Evolutionary conservation across 2,113 vertebrate genomes (phyloP), one percentile per base, ranked within the genome.

Genomic region (Indicator indicator): DNA sequence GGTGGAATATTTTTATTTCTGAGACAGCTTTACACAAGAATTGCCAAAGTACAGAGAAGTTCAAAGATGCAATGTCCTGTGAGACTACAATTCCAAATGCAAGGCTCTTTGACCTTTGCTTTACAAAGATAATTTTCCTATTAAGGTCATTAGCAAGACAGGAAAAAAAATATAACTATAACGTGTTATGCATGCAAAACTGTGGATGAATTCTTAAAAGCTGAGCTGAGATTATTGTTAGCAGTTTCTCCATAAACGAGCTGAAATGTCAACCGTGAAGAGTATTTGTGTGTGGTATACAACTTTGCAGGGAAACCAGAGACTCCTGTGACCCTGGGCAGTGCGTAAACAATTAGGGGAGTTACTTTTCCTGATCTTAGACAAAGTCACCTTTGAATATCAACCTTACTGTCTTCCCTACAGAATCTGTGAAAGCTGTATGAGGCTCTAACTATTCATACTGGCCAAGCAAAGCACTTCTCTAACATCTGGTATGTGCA

Each of bases 401-500:
- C 85, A 56, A 80, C 33, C 68, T 56, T 83, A 32, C n/a, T 38
- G 44, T 67, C 63, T 90, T 92, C 90, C 76, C 85, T 92, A 33
- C 48, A 93, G 74, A 76, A 65, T 65, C 72, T 63, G 21, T 63
- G 78, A 65, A 69, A 89, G 88, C 71, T 83, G 86, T 63, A 60
- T 46, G 64, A 89, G 67, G 65, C 82, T 88, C 36, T 28, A 80
- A 60, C 42, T 63, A 68, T 73, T 87, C 80, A 33, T 20, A 72
- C 81, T 32, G 59, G 80, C 24, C 55, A 59, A 83, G 92, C 68
- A 84, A 36, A 92, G 78, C 80, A 58, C 77, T 95, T 60, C 63
- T 40, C 71, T 80, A 90, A 95, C 97, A 97, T 97, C 97, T 97
- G 97, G 90, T 91, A 74, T 15, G 26, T 76, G 64, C 48, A 91